A percentile compares a stretch with the other conserved stretches of the same genome.
phyloP scores from a whole-genome alignment of 2,113 vertebrate species.

The Hoplias malabaricus region DNA sequence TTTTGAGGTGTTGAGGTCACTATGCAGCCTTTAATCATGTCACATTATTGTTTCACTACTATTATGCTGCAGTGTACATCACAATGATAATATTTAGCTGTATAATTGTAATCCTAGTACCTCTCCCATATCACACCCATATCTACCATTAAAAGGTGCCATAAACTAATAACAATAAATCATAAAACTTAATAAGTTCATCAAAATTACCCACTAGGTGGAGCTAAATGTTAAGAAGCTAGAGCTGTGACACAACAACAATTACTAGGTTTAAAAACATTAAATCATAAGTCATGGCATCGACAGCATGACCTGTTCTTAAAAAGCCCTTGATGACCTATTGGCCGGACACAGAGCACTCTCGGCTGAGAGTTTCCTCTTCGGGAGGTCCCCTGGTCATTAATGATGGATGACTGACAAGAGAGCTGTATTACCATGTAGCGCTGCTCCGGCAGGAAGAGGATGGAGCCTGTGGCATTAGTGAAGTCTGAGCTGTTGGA shows the following conservation, averaged over 20 bases:
- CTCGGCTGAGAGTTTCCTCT: not conserved
- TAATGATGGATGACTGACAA: conserved; percentile 29
- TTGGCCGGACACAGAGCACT: not conserved
- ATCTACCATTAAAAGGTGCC: not conserved
- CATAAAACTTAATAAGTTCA: not conserved
- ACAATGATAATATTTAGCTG: not conserved
- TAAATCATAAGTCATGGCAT: not conserved
- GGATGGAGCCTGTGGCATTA: conserved; percentile 83
- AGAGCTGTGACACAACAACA: not conserved
- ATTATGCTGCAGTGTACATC: not conserved
- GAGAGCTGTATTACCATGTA: conserved; percentile 83
- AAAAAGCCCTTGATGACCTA: not conserved
- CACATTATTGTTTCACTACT: not conserved
- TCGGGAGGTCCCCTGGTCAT: conserved; percentile 28
- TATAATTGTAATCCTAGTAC: not conserved
- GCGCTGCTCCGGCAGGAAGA: conserved; percentile 85
- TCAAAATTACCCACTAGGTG: conserved; percentile 64
- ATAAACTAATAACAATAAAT: not conserved
- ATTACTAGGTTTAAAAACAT: not conserved
- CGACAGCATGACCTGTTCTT: not conserved
- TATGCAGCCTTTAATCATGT: too few species aligned
- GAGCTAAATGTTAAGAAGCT: conserved; percentile 60
- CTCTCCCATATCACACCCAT: not conserved
- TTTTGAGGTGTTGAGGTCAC: too few species aligned
- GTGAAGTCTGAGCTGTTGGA: conserved; percentile 81